These are phyloP conservation scores for Empidonax alnorum DNA, from an alignment of 2,113 vertebrate genomes.

Conservation along the genomic window DNA sequence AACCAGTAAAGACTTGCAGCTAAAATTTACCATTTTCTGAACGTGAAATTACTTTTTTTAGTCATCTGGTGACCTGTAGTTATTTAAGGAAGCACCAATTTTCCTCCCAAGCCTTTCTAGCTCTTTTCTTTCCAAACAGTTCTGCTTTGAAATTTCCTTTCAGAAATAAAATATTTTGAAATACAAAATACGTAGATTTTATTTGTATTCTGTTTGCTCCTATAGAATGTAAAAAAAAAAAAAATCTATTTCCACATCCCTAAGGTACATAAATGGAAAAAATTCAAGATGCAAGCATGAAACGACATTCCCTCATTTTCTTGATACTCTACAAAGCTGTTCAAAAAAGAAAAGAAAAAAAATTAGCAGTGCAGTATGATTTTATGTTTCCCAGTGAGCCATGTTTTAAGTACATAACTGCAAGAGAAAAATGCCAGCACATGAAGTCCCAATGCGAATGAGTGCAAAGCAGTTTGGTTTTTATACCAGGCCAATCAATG, in stretches of 20 bases:
- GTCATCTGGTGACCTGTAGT: not conserved
- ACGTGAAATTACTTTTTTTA: not conserved
- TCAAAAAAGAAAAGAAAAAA: not conserved
- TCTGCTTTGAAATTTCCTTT: not conserved
- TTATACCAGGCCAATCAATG: rapidly evolving
- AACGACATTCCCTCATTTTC: not conserved
- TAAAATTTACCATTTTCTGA: not conserved
- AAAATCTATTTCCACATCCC: not conserved
- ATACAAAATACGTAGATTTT: not conserved
- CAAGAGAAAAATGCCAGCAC: not conserved
- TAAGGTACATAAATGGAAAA: not conserved
- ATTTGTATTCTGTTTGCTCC: not conserved
- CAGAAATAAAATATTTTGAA: not conserved
- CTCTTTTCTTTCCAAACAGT: not conserved
- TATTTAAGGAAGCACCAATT: not conserved
- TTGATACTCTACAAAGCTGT: not conserved
- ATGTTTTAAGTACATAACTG: not conserved
- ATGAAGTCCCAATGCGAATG: not conserved
- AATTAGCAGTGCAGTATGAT: not conserved
- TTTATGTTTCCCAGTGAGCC: not conserved
- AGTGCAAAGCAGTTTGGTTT: not conserved
- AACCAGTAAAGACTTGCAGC: not conserved
- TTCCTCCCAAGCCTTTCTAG: not conserved
- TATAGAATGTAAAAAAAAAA: not conserved
- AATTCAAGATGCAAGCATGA: not conserved